These are phyloP conservation scores for Rhodinocichla rosea DNA, from an alignment of 2,113 vertebrate species.

Conservation along the genomic window DNA sequence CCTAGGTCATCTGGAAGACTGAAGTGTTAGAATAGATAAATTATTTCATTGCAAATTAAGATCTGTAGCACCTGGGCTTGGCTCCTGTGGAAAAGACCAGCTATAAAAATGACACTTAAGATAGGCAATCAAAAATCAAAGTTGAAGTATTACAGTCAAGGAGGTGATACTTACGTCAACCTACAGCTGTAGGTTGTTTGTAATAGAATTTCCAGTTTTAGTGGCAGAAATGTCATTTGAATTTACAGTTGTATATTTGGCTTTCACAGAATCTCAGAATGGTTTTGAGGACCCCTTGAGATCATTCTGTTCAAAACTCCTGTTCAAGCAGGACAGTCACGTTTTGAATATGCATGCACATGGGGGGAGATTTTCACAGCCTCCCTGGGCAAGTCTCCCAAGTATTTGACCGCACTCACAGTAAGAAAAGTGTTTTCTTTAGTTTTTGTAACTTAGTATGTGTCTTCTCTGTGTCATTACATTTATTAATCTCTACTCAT, in stretches of 20 bases:
- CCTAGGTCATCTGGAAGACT: background rate
- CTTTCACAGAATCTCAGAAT: background rate
- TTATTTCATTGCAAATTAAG: background rate
- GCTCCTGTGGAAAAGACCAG: background rate
- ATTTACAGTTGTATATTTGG: background rate
- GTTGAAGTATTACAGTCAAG: background rate
- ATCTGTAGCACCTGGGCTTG: background rate
- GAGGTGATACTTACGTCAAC: background rate
- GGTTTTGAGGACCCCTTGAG: background rate
- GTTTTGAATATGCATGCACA: accelerated
- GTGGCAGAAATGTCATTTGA: background rate
- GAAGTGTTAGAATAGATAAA: background rate
- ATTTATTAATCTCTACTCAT: background rate
- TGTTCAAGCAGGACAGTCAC: background rate
- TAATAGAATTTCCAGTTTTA: background rate
- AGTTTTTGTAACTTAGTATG: background rate
- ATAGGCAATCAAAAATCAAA: background rate
- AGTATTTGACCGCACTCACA: too few relatives aligned
- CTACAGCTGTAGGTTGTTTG: background rate
- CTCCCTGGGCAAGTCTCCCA: background rate
- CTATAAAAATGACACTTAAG: background rate
- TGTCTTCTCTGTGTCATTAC: background rate
- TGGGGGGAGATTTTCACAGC: background rate
- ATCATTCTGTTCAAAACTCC: background rate
- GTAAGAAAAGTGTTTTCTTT: background rate